Percentiles rank a stretch among this genome's conserved stretches.
These are phyloP conservation scores for Karalla daura DNA, from an alignment of 2,797 vertebrate genomes.

Conservation along the genomic window DNA sequence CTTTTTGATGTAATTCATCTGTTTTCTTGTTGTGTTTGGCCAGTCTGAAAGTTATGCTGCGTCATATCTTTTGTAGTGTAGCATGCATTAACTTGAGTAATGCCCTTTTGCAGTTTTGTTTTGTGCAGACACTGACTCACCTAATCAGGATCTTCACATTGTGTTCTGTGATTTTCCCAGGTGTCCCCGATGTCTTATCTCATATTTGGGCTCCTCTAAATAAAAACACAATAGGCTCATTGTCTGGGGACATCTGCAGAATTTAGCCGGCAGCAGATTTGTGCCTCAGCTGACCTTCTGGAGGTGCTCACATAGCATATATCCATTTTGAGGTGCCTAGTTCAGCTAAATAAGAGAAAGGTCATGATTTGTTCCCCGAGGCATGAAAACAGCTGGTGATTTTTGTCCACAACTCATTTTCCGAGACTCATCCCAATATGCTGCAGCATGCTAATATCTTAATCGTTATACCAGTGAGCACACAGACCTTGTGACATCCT, in stretches of 20 bases:
- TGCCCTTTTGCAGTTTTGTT: constrained; percentile 6
- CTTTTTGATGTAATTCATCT: neutral
- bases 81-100: constrained; percentile 5
- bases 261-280: constrained; percentile 35
- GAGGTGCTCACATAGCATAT: constrained; percentile 47
- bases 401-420: constrained; percentile 54
- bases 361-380: constrained; percentile 44
- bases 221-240: constrained; percentile 16
- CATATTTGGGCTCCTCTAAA: constrained; percentile 18
- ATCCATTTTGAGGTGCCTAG: constrained; percentile 39
- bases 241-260: constrained; percentile 42
- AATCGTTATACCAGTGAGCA: constrained; percentile 17
- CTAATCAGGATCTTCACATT: constrained; percentile 6
- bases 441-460: constrained; percentile 56
- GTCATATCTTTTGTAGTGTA: neutral
- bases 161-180: neutral
- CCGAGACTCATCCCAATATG: constrained; percentile 14
- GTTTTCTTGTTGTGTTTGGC: neutral
- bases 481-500: constrained; percentile 47
- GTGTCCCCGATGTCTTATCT: constrained; percentile 20
- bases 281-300: constrained; percentile 63
- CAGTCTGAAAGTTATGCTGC: neutral
- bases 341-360: constrained; percentile 63
- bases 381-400: constrained; percentile 43
- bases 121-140: constrained; percentile 2